Conservation (phyloP, 1,140 invertebrate species). For the Lysiphlebus fabarum region DNA sequence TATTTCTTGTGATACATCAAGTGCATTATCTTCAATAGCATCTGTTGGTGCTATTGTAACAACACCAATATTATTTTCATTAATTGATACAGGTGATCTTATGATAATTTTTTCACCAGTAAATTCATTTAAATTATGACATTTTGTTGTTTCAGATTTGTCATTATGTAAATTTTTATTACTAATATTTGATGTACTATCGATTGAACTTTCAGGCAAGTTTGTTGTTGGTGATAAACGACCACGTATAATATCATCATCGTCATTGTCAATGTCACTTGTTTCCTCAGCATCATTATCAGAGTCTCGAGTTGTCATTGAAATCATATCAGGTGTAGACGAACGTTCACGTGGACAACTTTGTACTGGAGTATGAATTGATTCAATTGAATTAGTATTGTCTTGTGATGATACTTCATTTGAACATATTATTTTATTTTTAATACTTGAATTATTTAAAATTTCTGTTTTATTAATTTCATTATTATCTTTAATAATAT, state of each 20-base stretch:
- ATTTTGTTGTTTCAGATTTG: slow-evolving; percentile 12
- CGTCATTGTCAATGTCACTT: slow-evolving; percentile 12
- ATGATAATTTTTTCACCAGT: slow-evolving; percentile 42
- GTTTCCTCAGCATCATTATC: slow-evolving; percentile 33
- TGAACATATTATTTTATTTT: neutral
- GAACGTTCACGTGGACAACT: slow-evolving; percentile 24
- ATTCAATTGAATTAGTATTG: slow-evolving; percentile 23
- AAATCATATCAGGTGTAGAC: slow-evolving; percentile 27
- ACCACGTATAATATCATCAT: slow-evolving; percentile 24
- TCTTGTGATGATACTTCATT: slow-evolving; percentile 14
- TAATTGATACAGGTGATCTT: slow-evolving; percentile 37
- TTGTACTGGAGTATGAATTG: slow-evolving; percentile 17
- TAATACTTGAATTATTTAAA: neutral
- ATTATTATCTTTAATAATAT: slow-evolving; percentile 13
- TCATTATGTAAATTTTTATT: slow-evolving; percentile 23
- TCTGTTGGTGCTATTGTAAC: slow-evolving; percentile 49
- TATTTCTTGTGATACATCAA: slow-evolving; percentile 43
- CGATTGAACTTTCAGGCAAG: slow-evolving; percentile 39
- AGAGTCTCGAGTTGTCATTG: slow-evolving; percentile 29
- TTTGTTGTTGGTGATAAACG: slow-evolving; percentile 43
- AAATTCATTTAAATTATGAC: slow-evolving; percentile 35
- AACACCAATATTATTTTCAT: slow-evolving; percentile 34
- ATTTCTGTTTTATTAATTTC: neutral
- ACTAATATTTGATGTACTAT: slow-evolving; percentile 29
- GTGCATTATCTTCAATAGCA: slow-evolving; percentile 49